phyloP scores from a whole-genome alignment of 2,888 invertebrate species.

The Lepidochitona cinerea region DNA sequence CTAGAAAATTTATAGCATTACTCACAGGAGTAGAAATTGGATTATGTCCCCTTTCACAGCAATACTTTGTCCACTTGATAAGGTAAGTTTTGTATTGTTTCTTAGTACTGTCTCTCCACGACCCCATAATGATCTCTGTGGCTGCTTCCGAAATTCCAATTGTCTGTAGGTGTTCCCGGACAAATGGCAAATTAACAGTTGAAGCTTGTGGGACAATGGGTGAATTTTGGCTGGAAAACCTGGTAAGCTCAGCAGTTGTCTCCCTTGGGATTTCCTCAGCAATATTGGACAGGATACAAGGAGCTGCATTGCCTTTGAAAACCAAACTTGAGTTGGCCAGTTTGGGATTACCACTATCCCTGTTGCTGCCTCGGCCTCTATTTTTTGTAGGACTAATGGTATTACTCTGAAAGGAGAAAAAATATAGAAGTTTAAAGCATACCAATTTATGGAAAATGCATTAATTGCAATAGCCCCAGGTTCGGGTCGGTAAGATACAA shows the following conservation, averaged over 20 bases:
- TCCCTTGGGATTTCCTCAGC: too few relatives aligned
- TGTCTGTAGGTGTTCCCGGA: not conserved
- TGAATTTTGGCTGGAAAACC: not conserved
- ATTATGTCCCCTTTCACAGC: not conserved
- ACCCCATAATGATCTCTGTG: not conserved
- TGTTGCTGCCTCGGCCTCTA: not conserved
- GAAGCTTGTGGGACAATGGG: not conserved
- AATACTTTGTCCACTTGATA: constrained; percentile 3
- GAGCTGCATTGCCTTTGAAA: not conserved
- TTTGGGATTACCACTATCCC: constrained; percentile 6
- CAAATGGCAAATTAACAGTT: too few relatives aligned
- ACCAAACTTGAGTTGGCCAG: constrained; percentile 20
- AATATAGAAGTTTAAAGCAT: not conserved
- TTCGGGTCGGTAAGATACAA: constrained; percentile 9
- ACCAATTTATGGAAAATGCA: constrained; percentile 4
- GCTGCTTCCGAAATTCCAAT: constrained; percentile 2
- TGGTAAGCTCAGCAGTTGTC: not conserved
- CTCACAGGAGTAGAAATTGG: not conserved
- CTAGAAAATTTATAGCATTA: not conserved
- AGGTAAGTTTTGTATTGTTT: too few relatives aligned
- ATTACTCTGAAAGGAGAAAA: constrained; percentile 8
- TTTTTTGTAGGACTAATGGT: not conserved
- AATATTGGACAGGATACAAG: too few relatives aligned
- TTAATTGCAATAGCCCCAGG: constrained; percentile 4
- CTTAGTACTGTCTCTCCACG: too few relatives aligned